phyloP scores from a whole-genome alignment of 2,888 invertebrate species.

The Mythimna impura region DNA sequence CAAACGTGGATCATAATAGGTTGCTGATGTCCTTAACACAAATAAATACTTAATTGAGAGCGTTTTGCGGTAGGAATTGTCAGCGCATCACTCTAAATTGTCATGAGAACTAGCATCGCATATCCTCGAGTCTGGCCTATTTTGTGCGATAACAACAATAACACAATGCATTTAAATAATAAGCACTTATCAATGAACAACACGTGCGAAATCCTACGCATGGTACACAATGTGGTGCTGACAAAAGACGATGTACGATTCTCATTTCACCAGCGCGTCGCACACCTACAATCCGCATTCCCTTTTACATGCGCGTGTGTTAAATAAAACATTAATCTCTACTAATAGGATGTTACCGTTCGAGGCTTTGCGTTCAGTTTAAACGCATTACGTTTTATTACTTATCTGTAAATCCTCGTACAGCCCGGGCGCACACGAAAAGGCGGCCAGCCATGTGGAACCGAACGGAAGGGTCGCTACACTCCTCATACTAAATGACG shows the following conservation, averaged over 20 bases:
- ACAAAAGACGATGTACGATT: conserved; percentile 64
- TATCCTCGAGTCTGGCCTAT: conserved; percentile 30
- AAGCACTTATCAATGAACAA: conserved; percentile 49
- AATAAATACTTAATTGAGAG: conserved; percentile 22
- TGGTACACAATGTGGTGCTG: conserved; percentile 44
- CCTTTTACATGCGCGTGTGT: conserved; percentile 54
- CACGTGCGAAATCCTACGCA: conserved; percentile 46
- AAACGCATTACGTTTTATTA: conserved; percentile 77
- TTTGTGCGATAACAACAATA: conserved; percentile 48
- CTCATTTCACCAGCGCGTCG: conserved; percentile 60
- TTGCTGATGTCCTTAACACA: not conserved
- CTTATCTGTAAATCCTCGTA: conserved; percentile 75
- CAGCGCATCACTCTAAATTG: conserved; percentile 23
- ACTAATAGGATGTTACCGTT: conserved; percentile 73
- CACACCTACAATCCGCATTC: conserved; percentile 61
- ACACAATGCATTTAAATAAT: conserved; percentile 42
- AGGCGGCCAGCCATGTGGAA: conserved; percentile 75
- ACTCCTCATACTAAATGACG: conserved; percentile 76
- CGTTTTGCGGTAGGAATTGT: conserved; percentile 11
- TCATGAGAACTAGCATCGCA: conserved; percentile 37
- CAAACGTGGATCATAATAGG: not conserved
- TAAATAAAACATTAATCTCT: conserved; percentile 76
- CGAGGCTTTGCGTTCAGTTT: conserved; percentile 68
- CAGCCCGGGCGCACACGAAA: conserved; percentile 71
- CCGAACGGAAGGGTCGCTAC: conserved; percentile 78